Evolutionary conservation across 1,140 invertebrate genomes (phyloP), one percentile per base, ranked within the genome.

Genomic region (Holcopasites calliopsidis): DNA sequence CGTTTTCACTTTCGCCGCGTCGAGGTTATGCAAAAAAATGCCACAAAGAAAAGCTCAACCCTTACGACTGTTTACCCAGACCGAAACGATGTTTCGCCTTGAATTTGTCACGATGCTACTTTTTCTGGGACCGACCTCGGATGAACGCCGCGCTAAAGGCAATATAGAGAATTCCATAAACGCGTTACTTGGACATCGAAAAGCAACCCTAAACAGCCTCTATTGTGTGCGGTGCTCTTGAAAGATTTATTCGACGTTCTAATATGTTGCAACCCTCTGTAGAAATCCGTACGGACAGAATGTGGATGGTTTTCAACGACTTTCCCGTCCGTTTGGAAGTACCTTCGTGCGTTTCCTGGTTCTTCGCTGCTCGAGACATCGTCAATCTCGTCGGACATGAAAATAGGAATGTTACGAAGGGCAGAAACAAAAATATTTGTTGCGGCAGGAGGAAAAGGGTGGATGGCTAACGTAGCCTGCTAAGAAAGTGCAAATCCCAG

Each of bases 401-500:
- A n/a, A 0, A 5, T 47, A n/a, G 6, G 21, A 47, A 47, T n/a
- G 21, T 55, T 55, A 7, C 8, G 18, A 3, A n/a, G n/a, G n/a
- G n/a, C n/a, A n/a, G n/a, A n/a, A n/a, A n/a, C n/a, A n/a, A n/a
- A n/a, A n/a, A n/a, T n/a, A n/a, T n/a, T n/a, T n/a, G n/a, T n/a
- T n/a, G n/a, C n/a, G n/a, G n/a, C n/a, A n/a, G 44, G 6, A 38
- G 35, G 35, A 38, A 38, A 6, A 2, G 18, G n/a, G 0, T 7
- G 0, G 52, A 23, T 5, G 13, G 57, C 18, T 33, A 52, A 21
- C 10, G 6, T 4, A 60, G 60, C 44, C 33, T 49, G 68, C 33
- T 68, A 75, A 84, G 85, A 87, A 87, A 86, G 69, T 84, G 82
- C 80, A 83, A 86, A 82, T 87, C 85, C 84, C 82, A 81, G 73